Evolutionary conservation across 2,113 vertebrate genomes (phyloP).

Genomic region (Choloepus hoffmanni): DNA sequence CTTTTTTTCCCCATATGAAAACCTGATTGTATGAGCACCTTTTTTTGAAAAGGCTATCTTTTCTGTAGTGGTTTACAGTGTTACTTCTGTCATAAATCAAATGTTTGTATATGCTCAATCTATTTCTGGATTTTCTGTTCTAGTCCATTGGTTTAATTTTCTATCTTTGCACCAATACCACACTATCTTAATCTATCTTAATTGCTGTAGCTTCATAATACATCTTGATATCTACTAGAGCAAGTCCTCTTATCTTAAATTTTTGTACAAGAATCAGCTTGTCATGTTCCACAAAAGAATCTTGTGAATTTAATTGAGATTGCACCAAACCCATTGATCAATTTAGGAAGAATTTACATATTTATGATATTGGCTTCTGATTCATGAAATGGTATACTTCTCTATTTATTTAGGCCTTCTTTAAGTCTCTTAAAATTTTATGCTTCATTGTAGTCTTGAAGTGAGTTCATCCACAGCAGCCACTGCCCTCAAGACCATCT

Average conservation of each 20-base stretch:
- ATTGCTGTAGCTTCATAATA: background rate
- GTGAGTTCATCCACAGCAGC: background rate
- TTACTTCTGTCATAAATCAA: background rate
- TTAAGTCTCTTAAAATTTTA: background rate
- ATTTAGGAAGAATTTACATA: background rate
- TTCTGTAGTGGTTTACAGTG: background rate
- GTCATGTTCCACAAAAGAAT: background rate
- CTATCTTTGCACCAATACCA: background rate
- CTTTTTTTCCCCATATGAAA: background rate
- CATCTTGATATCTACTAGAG: constrained; percentile 8
- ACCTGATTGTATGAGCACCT: background rate
- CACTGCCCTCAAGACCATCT: background rate
- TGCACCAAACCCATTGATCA: background rate
- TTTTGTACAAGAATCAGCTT: background rate
- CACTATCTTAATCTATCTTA: background rate
- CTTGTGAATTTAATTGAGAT: background rate
- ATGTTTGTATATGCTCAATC: background rate
- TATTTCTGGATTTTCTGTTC: background rate
- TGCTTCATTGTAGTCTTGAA: background rate
- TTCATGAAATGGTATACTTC: background rate
- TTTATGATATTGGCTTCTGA: constrained; percentile 16
- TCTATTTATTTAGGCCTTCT: background rate
- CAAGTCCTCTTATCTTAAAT: background rate
- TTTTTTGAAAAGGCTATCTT: background rate
- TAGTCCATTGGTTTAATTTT: background rate